phyloP scores from a whole-genome alignment of 2,797 vertebrate genomes.

The Chelidonichthys spinosus region DNA sequence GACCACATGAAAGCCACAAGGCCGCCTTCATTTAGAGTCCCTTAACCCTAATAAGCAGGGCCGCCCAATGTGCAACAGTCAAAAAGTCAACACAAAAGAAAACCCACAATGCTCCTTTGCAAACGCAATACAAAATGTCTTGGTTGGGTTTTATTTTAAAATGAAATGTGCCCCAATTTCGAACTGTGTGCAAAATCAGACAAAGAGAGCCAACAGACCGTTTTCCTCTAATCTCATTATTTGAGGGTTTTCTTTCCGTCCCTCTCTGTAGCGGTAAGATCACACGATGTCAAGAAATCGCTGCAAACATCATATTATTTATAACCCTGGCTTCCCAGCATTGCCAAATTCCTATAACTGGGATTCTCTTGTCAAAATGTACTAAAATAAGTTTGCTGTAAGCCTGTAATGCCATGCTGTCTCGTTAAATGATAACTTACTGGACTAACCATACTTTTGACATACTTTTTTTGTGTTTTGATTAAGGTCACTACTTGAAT shows the following conservation, averaged over 20 bases:
- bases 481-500: conserved; percentile 10
- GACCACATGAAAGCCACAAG: conserved; percentile 73
- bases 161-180: conserved; percentile 6
- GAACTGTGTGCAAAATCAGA: conserved; percentile 10
- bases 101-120: conserved; percentile 6
- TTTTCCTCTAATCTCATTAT: conserved; percentile 22
- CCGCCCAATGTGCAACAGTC: conserved; percentile 41
- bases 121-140: conserved; percentile 9
- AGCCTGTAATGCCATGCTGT: conserved; percentile 3
- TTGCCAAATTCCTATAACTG: conserved; percentile 1
- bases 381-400: neutral
- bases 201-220: neutral
- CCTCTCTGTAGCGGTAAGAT: neutral
- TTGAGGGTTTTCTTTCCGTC: neutral
- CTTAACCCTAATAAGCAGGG: conserved; percentile 48
- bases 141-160: conserved; percentile 28
- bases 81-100: conserved; percentile 53
- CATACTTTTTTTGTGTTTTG: neutral
- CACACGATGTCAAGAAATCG: neutral
- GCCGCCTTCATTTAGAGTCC: conserved; percentile 62
- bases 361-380: neutral
- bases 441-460: neutral
- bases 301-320: conserved; percentile 16
- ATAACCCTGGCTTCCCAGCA: conserved; percentile 7
- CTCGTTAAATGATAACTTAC: conserved; percentile 15